phyloP scores from a whole-genome alignment of 92 coral and sea anemone genomes.

The Zoanthus gigantus region DNA sequence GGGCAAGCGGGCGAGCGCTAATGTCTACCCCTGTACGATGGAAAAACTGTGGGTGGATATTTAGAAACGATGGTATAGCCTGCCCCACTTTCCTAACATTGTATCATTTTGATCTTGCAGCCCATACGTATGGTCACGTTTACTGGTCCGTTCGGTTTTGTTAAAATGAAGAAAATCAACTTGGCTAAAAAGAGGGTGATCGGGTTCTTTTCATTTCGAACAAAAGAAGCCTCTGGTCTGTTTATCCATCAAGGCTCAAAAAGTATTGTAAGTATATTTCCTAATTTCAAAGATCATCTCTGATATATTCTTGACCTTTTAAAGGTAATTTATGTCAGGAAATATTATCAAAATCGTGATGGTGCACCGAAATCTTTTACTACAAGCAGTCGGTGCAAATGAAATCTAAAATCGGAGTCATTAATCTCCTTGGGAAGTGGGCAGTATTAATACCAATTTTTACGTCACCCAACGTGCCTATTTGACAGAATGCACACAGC shows the following conservation, averaged over 20 bases:
- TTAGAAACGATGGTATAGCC: no score
- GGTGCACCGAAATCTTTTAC: no score
- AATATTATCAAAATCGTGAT: no score
- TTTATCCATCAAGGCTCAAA: background rate
- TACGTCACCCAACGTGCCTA: no score
- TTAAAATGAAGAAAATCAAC: background rate
- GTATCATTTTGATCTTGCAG: background rate
- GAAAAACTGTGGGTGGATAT: background rate
- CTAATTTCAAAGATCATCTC: background rate
- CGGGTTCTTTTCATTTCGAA: constrained; percentile 9
- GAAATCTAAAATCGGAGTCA: no score
- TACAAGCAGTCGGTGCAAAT: no score
- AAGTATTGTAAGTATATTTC: background rate
- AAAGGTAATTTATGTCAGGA: no score
- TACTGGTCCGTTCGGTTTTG: background rate
- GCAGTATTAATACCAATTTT: no score
- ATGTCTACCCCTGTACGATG: background rate
- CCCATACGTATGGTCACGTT: background rate
- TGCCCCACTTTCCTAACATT: background rate
- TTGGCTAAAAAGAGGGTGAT: no score
- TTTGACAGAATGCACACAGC: no score
- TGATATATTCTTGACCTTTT: no score
- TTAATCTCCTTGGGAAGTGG: no score
- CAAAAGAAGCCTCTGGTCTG: background rate
- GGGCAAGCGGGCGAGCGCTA: constrained; percentile 15